Conservation (phyloP, 2,888 invertebrate genomes). For the Diachrysia chrysitis region DNA sequence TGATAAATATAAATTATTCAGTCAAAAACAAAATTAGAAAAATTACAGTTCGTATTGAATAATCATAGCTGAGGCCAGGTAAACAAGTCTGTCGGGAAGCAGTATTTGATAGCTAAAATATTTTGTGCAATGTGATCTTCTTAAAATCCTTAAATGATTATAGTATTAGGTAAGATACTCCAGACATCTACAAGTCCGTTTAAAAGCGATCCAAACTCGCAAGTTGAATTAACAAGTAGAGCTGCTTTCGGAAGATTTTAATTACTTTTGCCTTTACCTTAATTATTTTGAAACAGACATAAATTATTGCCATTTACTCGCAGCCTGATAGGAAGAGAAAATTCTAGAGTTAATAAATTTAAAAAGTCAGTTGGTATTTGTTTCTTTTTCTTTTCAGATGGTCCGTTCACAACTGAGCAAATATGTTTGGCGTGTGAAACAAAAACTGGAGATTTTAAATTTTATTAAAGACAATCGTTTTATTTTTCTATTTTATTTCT, state of each 20-base stretch:
- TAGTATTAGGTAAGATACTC: conserved; percentile 21
- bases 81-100: too few relatives aligned
- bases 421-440: conserved; percentile 56
- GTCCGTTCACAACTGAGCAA: conserved; percentile 65
- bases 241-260: conserved; percentile 9
- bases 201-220: conserved; percentile 2
- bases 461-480: conserved; percentile 15
- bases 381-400: conserved; percentile 65
- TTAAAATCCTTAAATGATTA: neutral
- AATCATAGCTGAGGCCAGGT: too few relatives aligned
- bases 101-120: too few relatives aligned
- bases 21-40: too few relatives aligned
- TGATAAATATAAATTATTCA: too few relatives aligned
- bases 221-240: conserved; percentile 4
- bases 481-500: neutral
- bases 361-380: neutral
- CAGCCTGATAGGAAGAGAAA: neutral
- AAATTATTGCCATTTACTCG: conserved; percentile 4
- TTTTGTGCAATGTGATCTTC: neutral
- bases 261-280: conserved; percentile 3
- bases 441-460: conserved; percentile 38
- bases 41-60: too few relatives aligned
- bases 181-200: neutral
- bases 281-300: conserved; percentile 4
- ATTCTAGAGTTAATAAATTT: conserved; percentile 19